Conservation (phyloP, 2,888 invertebrate genomes). For the Pasiphila rectangulata region DNA sequence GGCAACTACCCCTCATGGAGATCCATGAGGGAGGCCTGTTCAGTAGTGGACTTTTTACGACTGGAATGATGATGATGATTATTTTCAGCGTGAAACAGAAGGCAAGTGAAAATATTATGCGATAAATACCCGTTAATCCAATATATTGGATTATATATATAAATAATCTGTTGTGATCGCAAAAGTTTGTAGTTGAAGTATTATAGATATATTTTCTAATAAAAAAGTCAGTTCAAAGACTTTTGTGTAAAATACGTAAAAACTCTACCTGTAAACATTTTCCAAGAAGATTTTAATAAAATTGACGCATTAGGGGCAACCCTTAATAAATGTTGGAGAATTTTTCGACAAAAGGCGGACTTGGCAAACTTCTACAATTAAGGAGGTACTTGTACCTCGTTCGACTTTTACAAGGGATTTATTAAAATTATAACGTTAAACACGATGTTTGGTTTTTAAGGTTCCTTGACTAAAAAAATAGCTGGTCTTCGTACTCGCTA, state of each 20-base stretch:
- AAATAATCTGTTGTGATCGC: too few relatives aligned
- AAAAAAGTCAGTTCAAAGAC: too few relatives aligned
- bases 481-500: neutral
- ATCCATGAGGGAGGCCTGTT: too few relatives aligned
- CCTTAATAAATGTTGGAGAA: slow-evolving; percentile 30
- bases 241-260: neutral
- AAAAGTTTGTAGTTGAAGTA: too few relatives aligned
- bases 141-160: too few relatives aligned
- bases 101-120: too few relatives aligned
- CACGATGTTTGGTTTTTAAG: slow-evolving; percentile 32
- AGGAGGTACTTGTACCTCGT: slow-evolving; percentile 30
- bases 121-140: too few relatives aligned
- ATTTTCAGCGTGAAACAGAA: too few relatives aligned
- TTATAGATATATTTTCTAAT: too few relatives aligned
- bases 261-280: neutral
- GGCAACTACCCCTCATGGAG: too few relatives aligned
- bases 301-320: slow-evolving; percentile 26
- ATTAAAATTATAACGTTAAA: slow-evolving; percentile 34
- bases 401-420: slow-evolving; percentile 34
- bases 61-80: too few relatives aligned
- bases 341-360: slow-evolving; percentile 33
- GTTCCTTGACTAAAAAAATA: slow-evolving; percentile 8
- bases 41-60: too few relatives aligned
- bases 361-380: slow-evolving; percentile 35
- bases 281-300: slow-evolving; percentile 2